Evolutionary conservation across 2,797 vertebrate genomes (phyloP), one percentile per base, ranked within the genome.

Genomic region (Craterocephalus amniculus): DNA sequence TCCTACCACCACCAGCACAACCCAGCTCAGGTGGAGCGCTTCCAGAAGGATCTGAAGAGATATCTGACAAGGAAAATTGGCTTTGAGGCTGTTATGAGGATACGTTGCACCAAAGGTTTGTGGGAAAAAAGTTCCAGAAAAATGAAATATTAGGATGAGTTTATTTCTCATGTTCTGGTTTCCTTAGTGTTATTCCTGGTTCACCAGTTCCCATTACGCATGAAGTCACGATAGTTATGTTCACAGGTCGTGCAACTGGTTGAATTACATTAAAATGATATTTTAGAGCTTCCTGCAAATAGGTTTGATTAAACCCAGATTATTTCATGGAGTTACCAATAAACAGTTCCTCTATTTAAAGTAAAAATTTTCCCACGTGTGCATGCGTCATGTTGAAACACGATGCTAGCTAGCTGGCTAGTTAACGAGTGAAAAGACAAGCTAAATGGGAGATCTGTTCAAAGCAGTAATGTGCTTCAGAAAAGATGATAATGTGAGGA

Each of bases 71-170:
- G 98, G 63, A 99, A 99, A 92, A 97, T 99, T 64, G 98, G 97
- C 48, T 99, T 99, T 75, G 98, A 99, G 84, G 97, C 97, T 6
- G 98, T 99, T 79, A 99, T 99, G 98, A 96, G 98, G 88, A 99
- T 99, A 93, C 96, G 97, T 70, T 99, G 97, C 89, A 98, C 96
- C 70, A 99, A 99, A 98, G 97, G 97, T 98, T 29, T 0, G 75
- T 40, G 24, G 45, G 4, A 56, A 27, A 32, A 36, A 22, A 14
- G 24, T 26, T 6, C 22, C 26, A 45, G 1, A 58, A 18, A 54
- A 20, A 16, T 45, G 13, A 6, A 6, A 34, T 34, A 38, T 38
- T n/a, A 45, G 20, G 20, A 45, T n/a, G 0, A n/a, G 6, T 7
- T n/a, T 45, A 45, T 45, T 45, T 45, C 20, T 45, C 20, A n/a